Evolutionary conservation across 2,888 invertebrate genomes (phyloP).

Genomic region (Adelphocoris suturalis): DNA sequence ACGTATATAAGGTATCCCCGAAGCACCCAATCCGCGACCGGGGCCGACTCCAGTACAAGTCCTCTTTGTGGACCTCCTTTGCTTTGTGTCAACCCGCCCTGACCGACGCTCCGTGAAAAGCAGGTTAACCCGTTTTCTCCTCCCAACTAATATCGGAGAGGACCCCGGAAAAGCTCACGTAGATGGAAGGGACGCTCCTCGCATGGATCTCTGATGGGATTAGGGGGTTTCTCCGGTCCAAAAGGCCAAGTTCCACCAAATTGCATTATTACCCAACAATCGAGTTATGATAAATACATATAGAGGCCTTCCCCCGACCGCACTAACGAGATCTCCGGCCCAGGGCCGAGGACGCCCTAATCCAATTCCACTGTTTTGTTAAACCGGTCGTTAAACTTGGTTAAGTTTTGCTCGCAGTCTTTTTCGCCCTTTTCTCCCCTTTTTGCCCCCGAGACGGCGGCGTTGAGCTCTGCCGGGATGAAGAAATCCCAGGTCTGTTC

Average conservation of each 20-base stretch:
- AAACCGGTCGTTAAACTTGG: conserved; percentile 73
- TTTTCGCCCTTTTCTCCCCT: conserved; percentile 48
- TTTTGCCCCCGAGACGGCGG: background rate
- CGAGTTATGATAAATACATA: conserved; percentile 75
- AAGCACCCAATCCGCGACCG: no score
- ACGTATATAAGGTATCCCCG: no score
- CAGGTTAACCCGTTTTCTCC: conserved; percentile 33
- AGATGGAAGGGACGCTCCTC: conserved; percentile 54
- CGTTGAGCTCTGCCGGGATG: background rate
- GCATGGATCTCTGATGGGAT: conserved; percentile 68
- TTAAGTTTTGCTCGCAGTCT: conserved; percentile 62
- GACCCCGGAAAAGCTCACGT: conserved; percentile 56
- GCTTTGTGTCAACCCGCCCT: background rate
- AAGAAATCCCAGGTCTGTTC: conserved; percentile 37
- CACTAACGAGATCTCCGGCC: conserved; percentile 71
- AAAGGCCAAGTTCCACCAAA: conserved; percentile 65
- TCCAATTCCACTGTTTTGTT: conserved; percentile 73
- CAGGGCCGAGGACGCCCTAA: conserved; percentile 59
- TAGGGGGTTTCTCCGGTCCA: conserved; percentile 54
- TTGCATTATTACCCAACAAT: conserved; percentile 74
- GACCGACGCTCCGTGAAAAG: background rate
- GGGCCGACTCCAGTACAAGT: no score
- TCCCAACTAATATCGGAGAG: conserved; percentile 15
- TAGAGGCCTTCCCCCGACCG: conserved; percentile 69
- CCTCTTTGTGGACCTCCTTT: background rate